Base-by-base conservation (phyloP, 2,888 invertebrate genomes). In the Amiota communis region DNA sequence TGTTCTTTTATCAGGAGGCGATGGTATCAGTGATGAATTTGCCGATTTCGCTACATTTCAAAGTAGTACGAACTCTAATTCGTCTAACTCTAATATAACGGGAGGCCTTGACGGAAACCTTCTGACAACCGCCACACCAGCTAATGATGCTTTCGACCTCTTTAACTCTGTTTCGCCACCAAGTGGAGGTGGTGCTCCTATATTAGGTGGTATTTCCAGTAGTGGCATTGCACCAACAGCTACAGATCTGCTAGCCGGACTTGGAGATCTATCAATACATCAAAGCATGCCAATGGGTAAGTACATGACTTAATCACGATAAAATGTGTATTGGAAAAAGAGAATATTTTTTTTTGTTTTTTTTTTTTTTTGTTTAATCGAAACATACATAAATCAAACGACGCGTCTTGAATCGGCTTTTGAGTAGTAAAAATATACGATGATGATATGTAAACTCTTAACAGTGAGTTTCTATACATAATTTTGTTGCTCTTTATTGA, bases 11-110 rank as follows among this genome's bases (percentile, higher is more conserved):
- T 76, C 72, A 13, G 73, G 36, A 3, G 6, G 65, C 74, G 70
- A 79, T 74, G n/a, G n/a, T n/a, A n/a, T n/a, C n/a, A 90, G 88
- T 75, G 94, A 94, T 80, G 94, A 94, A 78, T 96, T 96, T 89
- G 96, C 96, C 0, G 96, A 96, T 90, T 96, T 96, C 88, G 93
- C 93, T 63, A 95, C 95, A 10, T 96, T 96, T 89, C 87, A 88
- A 81, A 87, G 85, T 64, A 81, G 81, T 47, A 78, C 78, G 47
- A 69, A 73, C 36, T 70, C 51, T 47, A 74, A 72, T 8, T 74
- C 51, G 53, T 67, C 72, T 15, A 72, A 74, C 61, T 75, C 76
- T 72, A 69, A 56, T 74, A 72, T 74, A 47, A 57, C 70, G n/a
- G 77, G 77, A 68, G 79, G 79, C 12, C 65, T 87, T 46, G 87